Base-by-base conservation (phyloP, 2,113 vertebrate species). In the Meleagris gallopavo region DNA sequence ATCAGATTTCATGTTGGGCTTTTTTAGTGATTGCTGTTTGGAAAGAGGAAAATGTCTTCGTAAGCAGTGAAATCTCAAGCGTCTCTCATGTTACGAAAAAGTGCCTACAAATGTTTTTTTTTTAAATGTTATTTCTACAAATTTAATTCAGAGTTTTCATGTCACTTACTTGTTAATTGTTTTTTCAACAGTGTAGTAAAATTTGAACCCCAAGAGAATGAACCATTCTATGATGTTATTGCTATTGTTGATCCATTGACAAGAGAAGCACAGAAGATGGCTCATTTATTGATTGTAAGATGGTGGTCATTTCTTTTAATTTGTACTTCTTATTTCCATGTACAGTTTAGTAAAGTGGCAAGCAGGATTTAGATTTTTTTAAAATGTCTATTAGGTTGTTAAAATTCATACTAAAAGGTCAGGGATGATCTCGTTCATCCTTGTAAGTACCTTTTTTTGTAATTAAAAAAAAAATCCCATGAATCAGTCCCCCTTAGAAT, bases 261-360 rank as follows among this genome's bases (percentile, higher is more conserved):
- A 19, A 98, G 98, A 97, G 98, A 98, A 74, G 99, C 99, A 66
- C 99, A 99, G 98, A 99, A 99, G 97, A 98, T 99, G 97, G 94
- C 98, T 60, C 97, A 98, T 29, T 96, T 99, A 54, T 85, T 99
- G 86, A 97, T 98, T 92, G 99, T 99, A 98, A 99, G 99, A 96
- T 21, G 36, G 20, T 79, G 43, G 20, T 75, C 0, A 67, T 92
- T 82, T 84, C 13, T 89, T 85, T 32, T n/a, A 79, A 9, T 54
- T 73, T 77, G 66, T 83, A 69, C 19, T 61, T 69, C 34, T 69
- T 4, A 17, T 72, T 88, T 66, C 34, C 20, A 73, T 15, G 21
- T 66, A 30, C n/a, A 36, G 5, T 43, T 2, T 74, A 79, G n/a
- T n/a, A 41, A 75, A 85, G 24, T 13, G 32, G 5, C 22, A 69